Evolutionary conservation across 1,140 invertebrate genomes (phyloP).

Genomic region (Physella acuta): DNA sequence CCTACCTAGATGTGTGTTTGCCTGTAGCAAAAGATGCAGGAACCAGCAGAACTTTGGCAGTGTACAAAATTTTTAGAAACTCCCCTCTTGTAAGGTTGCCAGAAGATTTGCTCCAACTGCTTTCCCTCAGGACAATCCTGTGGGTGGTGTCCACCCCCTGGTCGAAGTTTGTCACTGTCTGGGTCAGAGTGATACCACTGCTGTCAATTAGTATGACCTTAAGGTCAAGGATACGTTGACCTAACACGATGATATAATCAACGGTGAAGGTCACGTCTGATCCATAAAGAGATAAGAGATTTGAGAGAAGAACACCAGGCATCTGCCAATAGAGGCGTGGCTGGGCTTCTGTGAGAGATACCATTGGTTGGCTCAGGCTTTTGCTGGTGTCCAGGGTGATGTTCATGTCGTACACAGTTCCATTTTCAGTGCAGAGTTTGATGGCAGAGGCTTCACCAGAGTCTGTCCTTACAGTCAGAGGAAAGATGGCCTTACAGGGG

Average conservation of each 20-base stretch:
- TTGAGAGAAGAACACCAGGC: not conserved
- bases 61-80: conserved; percentile 10
- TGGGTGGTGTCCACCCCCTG: conserved; percentile 3
- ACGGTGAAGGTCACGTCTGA: not conserved
- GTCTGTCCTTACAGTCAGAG: not conserved
- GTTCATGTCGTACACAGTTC: not conserved
- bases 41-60: conserved; percentile 1
- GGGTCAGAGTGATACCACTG: not conserved
- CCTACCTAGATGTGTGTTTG: conserved; percentile 16
- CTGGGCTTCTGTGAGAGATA: not conserved
- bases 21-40: conserved; percentile 15
- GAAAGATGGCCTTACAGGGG: too few relatives aligned
- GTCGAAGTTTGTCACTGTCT: not conserved
- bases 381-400: not conserved
- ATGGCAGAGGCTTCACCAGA: not conserved
- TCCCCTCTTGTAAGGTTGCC: not conserved
- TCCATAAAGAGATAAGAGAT: conserved; percentile 9
- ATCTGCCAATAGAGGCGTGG: conserved; percentile 18
- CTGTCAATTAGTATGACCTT: conserved; percentile 1
- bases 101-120: not conserved
- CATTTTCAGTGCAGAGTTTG: not conserved
- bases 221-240: not conserved
- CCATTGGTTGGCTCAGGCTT: not conserved
- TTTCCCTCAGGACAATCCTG: conserved; percentile 7
- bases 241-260: conserved; percentile 2